Conservation (phyloP, 1,140 invertebrate species). For the Meteorus sp. region DNA sequence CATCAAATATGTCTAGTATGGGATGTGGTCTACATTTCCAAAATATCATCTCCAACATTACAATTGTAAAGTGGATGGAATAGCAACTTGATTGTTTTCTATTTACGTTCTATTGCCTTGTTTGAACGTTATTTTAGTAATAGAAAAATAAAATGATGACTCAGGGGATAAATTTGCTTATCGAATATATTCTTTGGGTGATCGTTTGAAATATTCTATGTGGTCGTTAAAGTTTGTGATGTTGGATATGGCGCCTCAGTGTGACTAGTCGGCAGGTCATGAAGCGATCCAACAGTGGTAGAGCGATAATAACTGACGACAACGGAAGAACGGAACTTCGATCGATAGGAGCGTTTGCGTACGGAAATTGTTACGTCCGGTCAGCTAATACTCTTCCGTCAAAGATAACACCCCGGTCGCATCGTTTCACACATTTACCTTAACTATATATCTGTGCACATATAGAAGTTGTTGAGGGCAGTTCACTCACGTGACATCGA, state of each 20-base stretch:
- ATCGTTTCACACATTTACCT: conserved; percentile 34
- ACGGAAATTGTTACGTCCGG: conserved; percentile 37
- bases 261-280: conserved; percentile 26
- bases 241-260: not conserved
- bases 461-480: too few relatives aligned
- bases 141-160: conserved; percentile 3
- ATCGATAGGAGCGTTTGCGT: conserved; percentile 37
- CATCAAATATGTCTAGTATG: too few relatives aligned
- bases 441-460: not conserved
- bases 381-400: conserved; percentile 36
- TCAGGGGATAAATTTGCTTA: conserved; percentile 2
- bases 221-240: conserved; percentile 3
- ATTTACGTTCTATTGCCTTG: not conserved
- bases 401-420: conserved; percentile 32
- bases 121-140: not conserved
- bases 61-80: too few relatives aligned
- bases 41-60: too few relatives aligned
- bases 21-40: too few relatives aligned
- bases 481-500: too few relatives aligned
- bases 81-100: too few relatives aligned
- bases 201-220: not conserved
- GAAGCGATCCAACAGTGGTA: conserved; percentile 7
- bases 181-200: not conserved
- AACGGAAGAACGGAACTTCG: conserved; percentile 28
- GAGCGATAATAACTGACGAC: conserved; percentile 20